Percentiles rank a stretch among this genome's conserved stretches.
Evolutionary conservation across 2,113 vertebrate species (phyloP).

Genomic region (Alethe diademata): DNA sequence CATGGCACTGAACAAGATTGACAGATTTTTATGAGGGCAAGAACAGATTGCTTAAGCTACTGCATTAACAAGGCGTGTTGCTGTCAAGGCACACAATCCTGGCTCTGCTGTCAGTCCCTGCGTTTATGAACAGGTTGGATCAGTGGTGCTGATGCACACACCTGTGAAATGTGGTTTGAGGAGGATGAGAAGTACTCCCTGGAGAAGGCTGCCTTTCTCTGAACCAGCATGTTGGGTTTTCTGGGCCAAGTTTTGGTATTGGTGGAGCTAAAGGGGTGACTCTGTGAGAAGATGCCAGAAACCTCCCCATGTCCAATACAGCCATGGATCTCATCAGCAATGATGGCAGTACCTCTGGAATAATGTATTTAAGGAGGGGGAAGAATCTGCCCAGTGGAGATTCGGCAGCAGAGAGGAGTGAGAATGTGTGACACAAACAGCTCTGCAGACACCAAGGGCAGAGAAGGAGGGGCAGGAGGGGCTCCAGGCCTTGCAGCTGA

Average conservation of each 20-base stretch:
- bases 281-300: neutral
- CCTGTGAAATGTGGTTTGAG: neutral
- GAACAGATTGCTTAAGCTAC: neutral
- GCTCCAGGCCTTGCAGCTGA: neutral
- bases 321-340: accelerated
- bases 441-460: neutral
- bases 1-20: accelerated
- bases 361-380: neutral
- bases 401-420: neutral
- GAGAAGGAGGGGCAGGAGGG: neutral
- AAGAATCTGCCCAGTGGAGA: neutral
- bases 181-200: neutral
- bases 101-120: neutral
- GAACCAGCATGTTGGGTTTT: neutral
- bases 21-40: neutral
- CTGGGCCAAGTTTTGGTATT: neutral
- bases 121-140: neutral
- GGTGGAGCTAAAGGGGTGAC: neutral
- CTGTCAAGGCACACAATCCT: neutral
- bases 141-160: accelerated
- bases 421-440: neutral
- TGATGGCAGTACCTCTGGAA: neutral
- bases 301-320: accelerated
- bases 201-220: neutral
- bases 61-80: neutral